These are phyloP conservation scores for Rhynchomys soricoides DNA, from an alignment of 2,113 vertebrate genomes.

Conservation along the genomic window DNA sequence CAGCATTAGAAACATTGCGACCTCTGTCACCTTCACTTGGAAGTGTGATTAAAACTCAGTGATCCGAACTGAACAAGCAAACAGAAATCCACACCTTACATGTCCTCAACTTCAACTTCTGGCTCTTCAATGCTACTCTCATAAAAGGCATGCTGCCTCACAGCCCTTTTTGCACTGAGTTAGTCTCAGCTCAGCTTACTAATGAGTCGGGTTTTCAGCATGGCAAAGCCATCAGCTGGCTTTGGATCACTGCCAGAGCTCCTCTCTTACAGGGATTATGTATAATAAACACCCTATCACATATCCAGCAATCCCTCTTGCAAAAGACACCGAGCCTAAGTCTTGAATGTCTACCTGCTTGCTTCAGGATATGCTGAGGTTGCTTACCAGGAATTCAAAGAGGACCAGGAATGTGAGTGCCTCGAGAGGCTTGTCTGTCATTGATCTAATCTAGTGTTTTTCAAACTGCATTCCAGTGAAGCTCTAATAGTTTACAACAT, in stretches of 20 bases:
- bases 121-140: constrained; percentile 21
- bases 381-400: constrained; percentile 45
- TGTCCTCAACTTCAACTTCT: constrained; percentile 35
- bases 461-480: background rate
- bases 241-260: constrained; percentile 53
- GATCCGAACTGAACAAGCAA: background rate
- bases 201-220: constrained; percentile 38
- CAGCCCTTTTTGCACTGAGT: constrained; percentile 4
- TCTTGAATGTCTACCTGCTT: constrained; percentile 14
- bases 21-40: background rate
- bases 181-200: constrained; percentile 57
- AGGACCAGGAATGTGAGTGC: constrained; percentile 42
- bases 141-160: background rate
- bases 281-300: constrained; percentile 61
- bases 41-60: constrained; percentile 14
- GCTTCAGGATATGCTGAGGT: constrained; percentile 45
- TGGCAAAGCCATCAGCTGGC: background rate
- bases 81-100: constrained; percentile 27
- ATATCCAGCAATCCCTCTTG: constrained; percentile 35
- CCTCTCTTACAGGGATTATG: constrained; percentile 56
- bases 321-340: background rate
- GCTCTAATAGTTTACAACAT: background rate
- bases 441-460: constrained; percentile 48
- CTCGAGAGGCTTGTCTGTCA: background rate
- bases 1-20: background rate